A percentile compares a stretch with the other conserved stretches of the same genome.
Evolutionary conservation across 2,113 vertebrate genomes (phyloP).

Genomic region (Reinhardtius hippoglossoides): DNA sequence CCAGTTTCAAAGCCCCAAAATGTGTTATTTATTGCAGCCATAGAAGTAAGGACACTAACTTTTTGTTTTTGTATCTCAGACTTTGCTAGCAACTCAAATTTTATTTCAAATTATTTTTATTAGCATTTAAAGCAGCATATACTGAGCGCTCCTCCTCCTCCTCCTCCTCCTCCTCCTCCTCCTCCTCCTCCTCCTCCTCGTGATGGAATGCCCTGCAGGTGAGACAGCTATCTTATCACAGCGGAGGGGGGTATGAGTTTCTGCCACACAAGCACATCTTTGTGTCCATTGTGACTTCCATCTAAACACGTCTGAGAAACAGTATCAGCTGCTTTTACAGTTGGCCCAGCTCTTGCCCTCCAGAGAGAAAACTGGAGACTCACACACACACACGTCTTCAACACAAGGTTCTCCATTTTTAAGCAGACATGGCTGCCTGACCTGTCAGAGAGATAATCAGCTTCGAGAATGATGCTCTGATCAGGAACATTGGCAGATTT

Average conservation of each 20-base stretch:
- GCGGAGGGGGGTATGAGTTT: slow-evolving; percentile 42
- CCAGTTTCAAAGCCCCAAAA: no score
- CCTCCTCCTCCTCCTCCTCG: slow-evolving; percentile 16
- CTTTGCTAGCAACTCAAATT: background rate
- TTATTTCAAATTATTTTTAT: background rate
- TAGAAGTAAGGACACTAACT: no score
- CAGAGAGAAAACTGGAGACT: slow-evolving; percentile 24
- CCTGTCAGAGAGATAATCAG: background rate
- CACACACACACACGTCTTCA: background rate
- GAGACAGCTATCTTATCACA: slow-evolving; percentile 64
- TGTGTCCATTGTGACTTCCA: slow-evolving; percentile 52
- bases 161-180: slow-evolving; percentile 6
- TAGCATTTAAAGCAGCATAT: background rate
- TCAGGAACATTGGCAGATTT: background rate
- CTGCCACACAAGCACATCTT: slow-evolving; percentile 69
- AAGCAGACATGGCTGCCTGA: background rate
- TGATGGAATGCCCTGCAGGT: slow-evolving; percentile 71
- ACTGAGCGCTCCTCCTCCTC: background rate
- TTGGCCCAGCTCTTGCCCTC: slow-evolving; percentile 26
- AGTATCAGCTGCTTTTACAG: slow-evolving; percentile 70
- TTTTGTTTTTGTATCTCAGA: background rate
- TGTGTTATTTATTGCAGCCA: no score
- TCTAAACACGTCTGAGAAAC: slow-evolving; percentile 64
- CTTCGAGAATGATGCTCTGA: background rate
- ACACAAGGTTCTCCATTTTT: slow-evolving; percentile 6